Percentiles rank a stretch among this genome's conserved stretches.
These are phyloP conservation scores for human DNA, from an alignment of 2,113 vertebrate genomes.

Conservation along the genomic window DNA sequence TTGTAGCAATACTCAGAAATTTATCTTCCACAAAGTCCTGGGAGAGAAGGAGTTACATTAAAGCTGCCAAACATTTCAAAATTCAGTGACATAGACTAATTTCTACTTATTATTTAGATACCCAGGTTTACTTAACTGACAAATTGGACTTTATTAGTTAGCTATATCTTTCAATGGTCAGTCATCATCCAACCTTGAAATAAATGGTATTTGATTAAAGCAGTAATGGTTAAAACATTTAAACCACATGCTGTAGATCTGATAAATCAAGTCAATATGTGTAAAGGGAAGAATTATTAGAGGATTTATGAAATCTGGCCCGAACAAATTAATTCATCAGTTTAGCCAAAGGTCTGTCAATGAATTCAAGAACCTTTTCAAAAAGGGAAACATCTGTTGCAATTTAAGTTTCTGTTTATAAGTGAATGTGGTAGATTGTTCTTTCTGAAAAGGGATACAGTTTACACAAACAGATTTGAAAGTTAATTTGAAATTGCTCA, in stretches of 20 bases:
- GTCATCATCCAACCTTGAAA: slow-evolving; percentile 83
- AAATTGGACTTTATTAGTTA: slow-evolving; percentile 81
- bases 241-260: slow-evolving; percentile 86
- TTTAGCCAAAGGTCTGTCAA: slow-evolving; percentile 86
- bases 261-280: slow-evolving; percentile 88
- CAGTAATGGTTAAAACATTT: slow-evolving; percentile 87
- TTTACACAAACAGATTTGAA: slow-evolving; percentile 78
- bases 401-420: slow-evolving; percentile 84
- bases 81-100: slow-evolving; percentile 66
- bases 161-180: slow-evolving; percentile 82
- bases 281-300: slow-evolving; percentile 87
- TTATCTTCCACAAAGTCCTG: slow-evolving; percentile 24
- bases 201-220: slow-evolving; percentile 88
- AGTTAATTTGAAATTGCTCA: slow-evolving; percentile 78
- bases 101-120: slow-evolving; percentile 75
- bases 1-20: slow-evolving; percentile 53
- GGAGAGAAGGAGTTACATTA: slow-evolving; percentile 58
- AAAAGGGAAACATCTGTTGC: slow-evolving; percentile 87
- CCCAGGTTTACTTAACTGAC: slow-evolving; percentile 77
- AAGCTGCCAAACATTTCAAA: slow-evolving; percentile 65
- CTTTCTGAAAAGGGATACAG: slow-evolving; percentile 72
- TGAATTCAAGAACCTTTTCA: slow-evolving; percentile 84
- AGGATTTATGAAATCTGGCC: slow-evolving; percentile 85
- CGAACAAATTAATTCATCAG: slow-evolving; percentile 88
- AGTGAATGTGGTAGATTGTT: slow-evolving; percentile 79